A percentile compares a stretch with the other conserved stretches of the same genome.
phyloP scores from a whole-genome alignment of 1,140 invertebrate species.

The Drosophila navojoa region DNA sequence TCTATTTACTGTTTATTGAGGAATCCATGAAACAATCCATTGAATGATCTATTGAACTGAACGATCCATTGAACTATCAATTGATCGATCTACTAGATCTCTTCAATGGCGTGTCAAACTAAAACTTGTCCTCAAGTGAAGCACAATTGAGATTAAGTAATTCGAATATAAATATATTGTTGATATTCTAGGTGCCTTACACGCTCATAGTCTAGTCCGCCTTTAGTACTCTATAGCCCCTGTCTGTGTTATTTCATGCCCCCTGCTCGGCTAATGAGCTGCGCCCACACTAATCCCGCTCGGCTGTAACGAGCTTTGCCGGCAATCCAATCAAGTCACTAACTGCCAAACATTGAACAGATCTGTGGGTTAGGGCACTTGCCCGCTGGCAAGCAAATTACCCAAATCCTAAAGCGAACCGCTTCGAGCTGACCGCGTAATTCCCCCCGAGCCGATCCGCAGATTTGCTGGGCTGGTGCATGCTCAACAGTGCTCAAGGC shows the following conservation, averaged over 20 bases:
- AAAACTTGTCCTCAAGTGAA: no score
- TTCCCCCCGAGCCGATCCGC: slow-evolving; percentile 38
- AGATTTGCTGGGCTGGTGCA: slow-evolving; percentile 19
- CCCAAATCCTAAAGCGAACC: slow-evolving; percentile 20
- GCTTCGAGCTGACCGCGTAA: slow-evolving; percentile 35
- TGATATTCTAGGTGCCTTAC: no score
- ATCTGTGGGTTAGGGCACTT: slow-evolving; percentile 19
- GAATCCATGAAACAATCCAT: no score
- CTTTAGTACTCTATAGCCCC: background rate
- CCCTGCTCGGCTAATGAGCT: slow-evolving; percentile 40
- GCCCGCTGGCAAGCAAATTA: slow-evolving; percentile 38
- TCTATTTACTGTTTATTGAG: no score
- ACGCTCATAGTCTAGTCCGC: background rate
- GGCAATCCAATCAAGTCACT: slow-evolving; percentile 35
- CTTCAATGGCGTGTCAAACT: no score
- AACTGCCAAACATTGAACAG: background rate
- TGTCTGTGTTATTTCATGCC: slow-evolving; percentile 27
- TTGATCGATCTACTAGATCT: no score
- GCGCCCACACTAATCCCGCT: slow-evolving; percentile 47
- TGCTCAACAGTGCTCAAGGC: slow-evolving; percentile 33
- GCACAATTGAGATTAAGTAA: no score
- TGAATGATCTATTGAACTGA: no score
- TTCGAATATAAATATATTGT: no score
- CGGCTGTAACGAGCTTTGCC: slow-evolving; percentile 2
- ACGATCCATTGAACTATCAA: no score